These are phyloP conservation scores for Hippoglossus stenolepis DNA, from an alignment of 2,113 vertebrate species.

Conservation along the genomic window DNA sequence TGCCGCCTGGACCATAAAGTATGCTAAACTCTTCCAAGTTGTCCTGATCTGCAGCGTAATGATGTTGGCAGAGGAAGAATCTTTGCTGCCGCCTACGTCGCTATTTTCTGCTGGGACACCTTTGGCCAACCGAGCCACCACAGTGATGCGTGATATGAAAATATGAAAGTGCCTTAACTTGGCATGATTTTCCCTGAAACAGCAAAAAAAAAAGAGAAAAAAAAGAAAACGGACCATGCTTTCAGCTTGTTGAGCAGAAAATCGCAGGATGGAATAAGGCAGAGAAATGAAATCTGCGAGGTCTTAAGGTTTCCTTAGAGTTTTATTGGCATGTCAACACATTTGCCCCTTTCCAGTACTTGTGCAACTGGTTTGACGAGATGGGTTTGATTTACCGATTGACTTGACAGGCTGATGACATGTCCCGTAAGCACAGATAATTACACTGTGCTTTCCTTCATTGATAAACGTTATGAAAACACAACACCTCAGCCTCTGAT, in stretches of 20 bases:
- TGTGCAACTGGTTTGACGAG: conserved; percentile 13
- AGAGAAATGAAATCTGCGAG: conserved; percentile 1
- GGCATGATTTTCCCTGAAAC: neutral
- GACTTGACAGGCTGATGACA: conserved; percentile 1
- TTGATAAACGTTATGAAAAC: neutral
- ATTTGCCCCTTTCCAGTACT: neutral
- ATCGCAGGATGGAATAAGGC: neutral
- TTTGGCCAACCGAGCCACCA: neutral
- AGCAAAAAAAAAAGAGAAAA: neutral
- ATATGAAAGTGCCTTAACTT: neutral
- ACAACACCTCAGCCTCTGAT: neutral
- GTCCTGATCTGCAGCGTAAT: neutral
- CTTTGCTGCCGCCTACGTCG: neutral
- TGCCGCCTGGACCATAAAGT: neutral
- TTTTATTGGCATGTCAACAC: neutral
- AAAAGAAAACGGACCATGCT: neutral
- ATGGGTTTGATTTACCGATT: neutral
- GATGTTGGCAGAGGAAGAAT: neutral
- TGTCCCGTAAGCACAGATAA: neutral
- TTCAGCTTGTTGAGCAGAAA: conserved; percentile 9
- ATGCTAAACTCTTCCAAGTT: neutral
- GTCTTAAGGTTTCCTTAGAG: neutral
- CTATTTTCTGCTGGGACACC: conserved; percentile 9
- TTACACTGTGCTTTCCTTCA: neutral
- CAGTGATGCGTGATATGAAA: neutral